Conservation (phyloP, 2,797 vertebrate genomes). For the Scleropages formosus region DNA sequence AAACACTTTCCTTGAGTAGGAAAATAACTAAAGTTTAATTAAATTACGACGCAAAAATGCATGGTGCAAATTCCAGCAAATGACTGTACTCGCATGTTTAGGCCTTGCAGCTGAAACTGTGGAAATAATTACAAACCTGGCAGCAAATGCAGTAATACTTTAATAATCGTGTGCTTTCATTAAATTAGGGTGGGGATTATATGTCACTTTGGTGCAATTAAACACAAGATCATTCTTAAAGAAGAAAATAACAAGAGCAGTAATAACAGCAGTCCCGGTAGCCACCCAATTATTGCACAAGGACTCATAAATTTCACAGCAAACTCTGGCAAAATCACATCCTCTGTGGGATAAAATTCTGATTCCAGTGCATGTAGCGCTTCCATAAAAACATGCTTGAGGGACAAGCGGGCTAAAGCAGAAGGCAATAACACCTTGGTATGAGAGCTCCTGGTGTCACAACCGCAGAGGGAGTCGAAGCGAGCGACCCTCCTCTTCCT, state of each 20-base stretch:
- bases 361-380: too few species aligned
- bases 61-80: constrained; percentile 72
- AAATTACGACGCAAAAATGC: constrained; percentile 69
- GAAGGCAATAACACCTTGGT: constrained; percentile 30
- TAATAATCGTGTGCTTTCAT: constrained; percentile 77
- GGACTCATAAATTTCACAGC: constrained; percentile 66
- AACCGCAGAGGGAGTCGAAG: not conserved
- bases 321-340: constrained; percentile 55
- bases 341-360: not conserved
- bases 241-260: constrained; percentile 65
- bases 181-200: constrained; percentile 72
- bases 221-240: constrained; percentile 65
- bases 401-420: constrained; percentile 13
- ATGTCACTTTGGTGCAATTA: constrained; percentile 78
- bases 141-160: constrained; percentile 65
- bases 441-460: constrained; percentile 4
- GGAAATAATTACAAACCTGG: constrained; percentile 60
- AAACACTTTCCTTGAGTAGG: constrained; percentile 67
- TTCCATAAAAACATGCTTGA: too few species aligned
- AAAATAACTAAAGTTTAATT: constrained; percentile 49
- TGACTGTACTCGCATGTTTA: constrained; percentile 65
- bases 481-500: not conserved
- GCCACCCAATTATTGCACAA: constrained; percentile 68
- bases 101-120: constrained; percentile 69
- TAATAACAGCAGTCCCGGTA: constrained; percentile 75